phyloP scores from a whole-genome alignment of 2,888 invertebrate species.

The Hypolimnas misippus region DNA sequence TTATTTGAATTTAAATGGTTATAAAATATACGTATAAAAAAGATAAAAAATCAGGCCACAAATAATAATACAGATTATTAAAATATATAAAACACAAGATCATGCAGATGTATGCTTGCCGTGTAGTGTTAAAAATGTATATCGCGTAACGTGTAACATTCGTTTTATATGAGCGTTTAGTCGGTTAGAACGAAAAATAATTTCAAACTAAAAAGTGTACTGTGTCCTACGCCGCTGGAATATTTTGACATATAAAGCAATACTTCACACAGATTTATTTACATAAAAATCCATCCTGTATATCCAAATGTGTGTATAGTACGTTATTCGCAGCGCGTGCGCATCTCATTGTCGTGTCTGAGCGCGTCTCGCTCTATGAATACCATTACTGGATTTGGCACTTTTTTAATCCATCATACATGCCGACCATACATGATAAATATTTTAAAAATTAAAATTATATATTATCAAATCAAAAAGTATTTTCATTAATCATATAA shows the following conservation, averaged over 20 bases:
- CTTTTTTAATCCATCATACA: constrained; percentile 54
- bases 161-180: neutral
- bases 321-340: constrained; percentile 74
- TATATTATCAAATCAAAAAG: neutral
- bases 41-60: no score
- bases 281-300: constrained; percentile 41
- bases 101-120: no score
- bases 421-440: constrained; percentile 37
- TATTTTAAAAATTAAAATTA: neutral
- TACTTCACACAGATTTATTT: constrained; percentile 12
- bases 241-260: constrained; percentile 3
- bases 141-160: neutral
- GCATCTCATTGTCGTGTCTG: constrained; percentile 65
- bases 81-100: no score
- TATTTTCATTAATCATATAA: no score
- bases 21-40: no score
- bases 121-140: neutral
- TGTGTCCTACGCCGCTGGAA: neutral
- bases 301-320: constrained; percentile 42
- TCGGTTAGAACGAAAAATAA: neutral
- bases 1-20: no score
- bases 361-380: constrained; percentile 59
- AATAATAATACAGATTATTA: no score
- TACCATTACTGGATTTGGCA: constrained; percentile 60
- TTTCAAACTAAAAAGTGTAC: neutral